A percentile compares a stretch with the other conserved stretches of the same genome.
phyloP scores from a whole-genome alignment of 2,797 vertebrate species.

The Rhynchotus rufescens region DNA sequence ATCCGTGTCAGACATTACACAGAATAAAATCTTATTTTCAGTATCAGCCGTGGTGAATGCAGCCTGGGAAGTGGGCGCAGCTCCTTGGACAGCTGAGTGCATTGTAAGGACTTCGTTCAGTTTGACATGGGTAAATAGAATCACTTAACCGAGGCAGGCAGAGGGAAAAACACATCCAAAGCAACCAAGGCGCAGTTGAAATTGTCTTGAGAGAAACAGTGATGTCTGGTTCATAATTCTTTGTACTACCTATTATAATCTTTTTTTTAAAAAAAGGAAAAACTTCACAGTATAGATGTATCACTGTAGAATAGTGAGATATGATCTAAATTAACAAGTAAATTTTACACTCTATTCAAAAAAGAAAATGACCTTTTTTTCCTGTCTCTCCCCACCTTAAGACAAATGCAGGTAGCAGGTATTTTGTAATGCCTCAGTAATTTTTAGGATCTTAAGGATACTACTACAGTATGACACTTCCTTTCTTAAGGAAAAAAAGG shows the following conservation, averaged over 20 bases:
- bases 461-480: conserved; percentile 5
- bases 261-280: background rate
- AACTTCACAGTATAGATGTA: background rate
- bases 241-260: background rate
- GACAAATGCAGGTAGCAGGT: background rate
- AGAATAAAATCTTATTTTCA: background rate
- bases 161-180: conserved; percentile 5
- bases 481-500: background rate
- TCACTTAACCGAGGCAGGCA: background rate
- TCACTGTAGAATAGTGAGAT: background rate
- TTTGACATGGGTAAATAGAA: background rate
- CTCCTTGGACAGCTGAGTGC: background rate
- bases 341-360: background rate
- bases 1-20: background rate
- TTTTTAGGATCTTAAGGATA: conserved; percentile 15
- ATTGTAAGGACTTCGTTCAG: background rate
- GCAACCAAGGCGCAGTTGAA: background rate
- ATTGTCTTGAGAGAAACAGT: background rate
- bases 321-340: background rate
- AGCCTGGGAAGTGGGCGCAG: background rate
- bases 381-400: background rate
- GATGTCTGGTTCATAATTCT: background rate
- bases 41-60: background rate
- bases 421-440: background rate
- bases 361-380: background rate